Percentiles rank a stretch among this genome's conserved stretches.
These are phyloP conservation scores for Drosophila formosana DNA, from an alignment of 2,888 invertebrate genomes.

Conservation along the genomic window DNA sequence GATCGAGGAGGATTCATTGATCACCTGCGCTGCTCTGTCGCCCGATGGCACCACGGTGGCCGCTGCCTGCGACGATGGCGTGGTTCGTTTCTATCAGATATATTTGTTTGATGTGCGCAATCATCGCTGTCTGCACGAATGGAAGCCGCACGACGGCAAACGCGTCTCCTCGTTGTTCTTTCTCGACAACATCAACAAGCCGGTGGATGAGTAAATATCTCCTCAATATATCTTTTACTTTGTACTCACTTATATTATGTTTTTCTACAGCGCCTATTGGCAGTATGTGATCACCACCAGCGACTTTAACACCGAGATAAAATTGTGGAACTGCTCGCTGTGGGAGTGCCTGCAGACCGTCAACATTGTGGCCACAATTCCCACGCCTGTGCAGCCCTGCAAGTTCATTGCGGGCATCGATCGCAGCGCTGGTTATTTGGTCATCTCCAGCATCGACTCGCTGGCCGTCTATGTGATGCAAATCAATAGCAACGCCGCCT, in stretches of 20 bases:
- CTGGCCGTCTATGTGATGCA: conserved; percentile 94
- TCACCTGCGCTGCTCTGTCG: conserved; percentile 95
- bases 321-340: conserved; percentile 97
- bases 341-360: conserved; percentile 98
- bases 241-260: conserved; percentile 78
- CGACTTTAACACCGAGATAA: conserved; percentile 94
- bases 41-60: conserved; percentile 98
- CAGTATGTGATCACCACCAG: conserved; percentile 97
- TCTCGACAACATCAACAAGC: conserved; percentile 95
- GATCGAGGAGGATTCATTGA: conserved; percentile 87
- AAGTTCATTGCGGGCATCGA: conserved; percentile 90
- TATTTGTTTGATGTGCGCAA: conserved; percentile 90
- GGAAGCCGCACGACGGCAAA: conserved; percentile 96
- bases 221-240: not conserved
- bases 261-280: conserved; percentile 90
- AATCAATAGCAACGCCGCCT: conserved; percentile 86
- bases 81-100: conserved; percentile 96
- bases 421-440: conserved; percentile 92
- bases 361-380: conserved; percentile 86
- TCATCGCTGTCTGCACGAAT: conserved; percentile 94
- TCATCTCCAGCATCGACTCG: conserved; percentile 94
- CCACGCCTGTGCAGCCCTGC: conserved; percentile 54
- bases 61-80: conserved; percentile 94
- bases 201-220: conserved; percentile 90
- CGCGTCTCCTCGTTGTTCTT: conserved; percentile 96